These are phyloP conservation scores for Scolopax rusticola DNA, from an alignment of 2,797 vertebrate genomes.

Conservation along the genomic window DNA sequence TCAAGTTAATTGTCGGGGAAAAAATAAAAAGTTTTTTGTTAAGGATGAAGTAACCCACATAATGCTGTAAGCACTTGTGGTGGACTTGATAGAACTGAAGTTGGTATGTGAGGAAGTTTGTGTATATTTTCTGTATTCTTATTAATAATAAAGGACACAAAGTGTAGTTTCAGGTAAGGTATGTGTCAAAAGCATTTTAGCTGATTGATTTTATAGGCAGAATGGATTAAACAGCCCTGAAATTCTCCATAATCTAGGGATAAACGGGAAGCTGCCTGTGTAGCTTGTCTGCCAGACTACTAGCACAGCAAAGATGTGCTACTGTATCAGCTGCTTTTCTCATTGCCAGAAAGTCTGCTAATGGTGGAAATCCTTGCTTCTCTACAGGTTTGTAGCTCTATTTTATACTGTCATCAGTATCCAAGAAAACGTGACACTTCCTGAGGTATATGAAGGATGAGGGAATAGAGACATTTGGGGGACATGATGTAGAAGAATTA, in stretches of 20 bases:
- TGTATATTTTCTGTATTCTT: not conserved
- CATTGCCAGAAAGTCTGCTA: not conserved
- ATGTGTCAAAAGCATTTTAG: not conserved
- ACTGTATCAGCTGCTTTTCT: not conserved
- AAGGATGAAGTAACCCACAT: not conserved
- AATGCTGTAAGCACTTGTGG: not conserved
- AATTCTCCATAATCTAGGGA: not conserved
- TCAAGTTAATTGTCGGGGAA: not conserved
- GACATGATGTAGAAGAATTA: not conserved
- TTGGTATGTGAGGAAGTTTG: not conserved
- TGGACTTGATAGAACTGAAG: not conserved
- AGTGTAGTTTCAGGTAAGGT: not conserved
- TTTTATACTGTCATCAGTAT: not conserved
- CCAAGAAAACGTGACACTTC: not conserved
- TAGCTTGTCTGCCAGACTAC: not conserved
- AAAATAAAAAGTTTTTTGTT: not conserved
- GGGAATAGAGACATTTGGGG: not conserved
- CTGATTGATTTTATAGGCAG: not conserved
- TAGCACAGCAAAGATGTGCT: not conserved
- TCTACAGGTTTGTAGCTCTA: not conserved
- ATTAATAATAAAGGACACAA: not conserved
- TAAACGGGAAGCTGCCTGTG: not conserved
- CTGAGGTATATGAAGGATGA: not conserved
- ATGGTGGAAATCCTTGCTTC: not conserved
- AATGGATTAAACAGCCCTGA: not conserved